Base-by-base conservation (phyloP, 2,888 invertebrate species). In the Anaspis maculata region DNA sequence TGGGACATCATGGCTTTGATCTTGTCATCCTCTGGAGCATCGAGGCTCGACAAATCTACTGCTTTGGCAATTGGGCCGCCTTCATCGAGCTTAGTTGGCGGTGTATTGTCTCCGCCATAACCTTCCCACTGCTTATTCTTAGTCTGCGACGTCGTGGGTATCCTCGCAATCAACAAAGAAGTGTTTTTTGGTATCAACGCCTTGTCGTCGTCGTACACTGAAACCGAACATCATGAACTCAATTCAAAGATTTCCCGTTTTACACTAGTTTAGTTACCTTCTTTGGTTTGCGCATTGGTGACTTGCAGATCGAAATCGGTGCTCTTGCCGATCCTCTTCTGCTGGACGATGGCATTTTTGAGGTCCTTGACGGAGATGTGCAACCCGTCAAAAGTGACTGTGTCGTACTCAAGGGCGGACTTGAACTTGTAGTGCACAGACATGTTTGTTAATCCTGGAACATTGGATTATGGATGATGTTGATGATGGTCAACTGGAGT, bases 361-460 rank as follows among this genome's bases (percentile, higher is more conserved):
- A 98, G 72, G 64, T 98, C 97, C 27, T 82, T 83, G 48, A 96
- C 87, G 25, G 94, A 90, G 59, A 98, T 95, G 64, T 94, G 89
- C 38, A 97, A 74, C 38, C 96, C 97, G 76, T 96, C 95, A 64
- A 96, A 95, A 22, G 91, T 90, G 43, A 98, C 83, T 5, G 95
- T 95, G 63, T 96, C 94, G 70, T 86, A 94, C 65, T 95, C 91
- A 61, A 91, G 73, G 41, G 91, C 87, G 59, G 94, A 92, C 72
- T 96, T 96, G 65, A 98, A 97, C 69, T 97, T 97, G 70, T 96
- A 98, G 69, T 97, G 96, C 48, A 98, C 91, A 58, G 94, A 95
- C 84, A 92, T 92, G 19, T n/a, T n/a, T n/a, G n/a, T n/a, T n/a
- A n/a, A n/a, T n/a, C n/a, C n/a, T n/a, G n/a, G n/a, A n/a, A n/a